These are phyloP conservation scores for Linnaemya vulpina DNA, from an alignment of 2,888 invertebrate species.

Conservation along the genomic window DNA sequence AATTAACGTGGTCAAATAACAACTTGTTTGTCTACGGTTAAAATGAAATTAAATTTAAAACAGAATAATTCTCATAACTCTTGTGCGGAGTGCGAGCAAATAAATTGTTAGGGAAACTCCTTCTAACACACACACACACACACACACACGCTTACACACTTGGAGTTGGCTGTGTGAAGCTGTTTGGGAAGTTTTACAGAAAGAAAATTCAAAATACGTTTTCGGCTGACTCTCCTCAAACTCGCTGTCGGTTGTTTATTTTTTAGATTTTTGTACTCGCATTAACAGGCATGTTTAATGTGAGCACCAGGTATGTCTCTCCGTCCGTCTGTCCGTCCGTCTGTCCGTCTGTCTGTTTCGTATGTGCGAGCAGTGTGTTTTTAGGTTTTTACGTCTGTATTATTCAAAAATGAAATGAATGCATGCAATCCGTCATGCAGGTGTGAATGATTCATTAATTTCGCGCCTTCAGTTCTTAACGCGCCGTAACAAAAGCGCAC, in stretches of 20 bases:
- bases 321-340: no score
- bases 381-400: constrained; percentile 44
- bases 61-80: constrained; percentile 72
- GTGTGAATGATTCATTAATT: constrained; percentile 83
- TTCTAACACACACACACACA: constrained; percentile 70
- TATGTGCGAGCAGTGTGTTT: no score
- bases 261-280: background rate
- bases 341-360: no score
- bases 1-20: constrained; percentile 44
- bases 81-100: constrained; percentile 78
- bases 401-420: constrained; percentile 64
- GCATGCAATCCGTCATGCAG: constrained; percentile 82
- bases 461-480: constrained; percentile 79
- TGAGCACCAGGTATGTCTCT: constrained; percentile 5
- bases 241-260: constrained; percentile 66
- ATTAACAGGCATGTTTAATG: background rate
- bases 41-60: constrained; percentile 42
- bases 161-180: background rate
- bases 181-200: background rate
- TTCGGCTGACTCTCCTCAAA: constrained; percentile 60
- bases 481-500: constrained; percentile 66
- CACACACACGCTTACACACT: constrained; percentile 35
- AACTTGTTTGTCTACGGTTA: constrained; percentile 46
- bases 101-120: constrained; percentile 80
- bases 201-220: background rate